Evolutionary conservation across 2,888 invertebrate species (phyloP), one percentile per base, ranked within the genome.

Genomic region (Hydroisotoma schaefferi): DNA sequence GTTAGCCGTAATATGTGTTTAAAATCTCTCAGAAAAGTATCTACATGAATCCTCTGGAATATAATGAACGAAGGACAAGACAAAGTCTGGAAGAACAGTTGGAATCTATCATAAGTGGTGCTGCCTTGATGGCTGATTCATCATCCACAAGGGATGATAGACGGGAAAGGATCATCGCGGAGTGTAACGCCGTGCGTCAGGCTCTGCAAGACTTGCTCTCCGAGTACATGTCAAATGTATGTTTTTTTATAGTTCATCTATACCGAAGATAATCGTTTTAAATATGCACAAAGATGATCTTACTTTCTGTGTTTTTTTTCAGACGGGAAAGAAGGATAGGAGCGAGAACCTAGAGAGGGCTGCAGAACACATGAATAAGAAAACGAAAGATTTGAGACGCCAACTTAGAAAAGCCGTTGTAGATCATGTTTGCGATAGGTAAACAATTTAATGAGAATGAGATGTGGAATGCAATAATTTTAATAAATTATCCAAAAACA

Each of bases 381-480:
- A 97, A 81, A 95, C 97, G 0, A 82, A 92, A 48, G 97, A 97
- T 79, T 81, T 99, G 67, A 82, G 97, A 55, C 82, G 95, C 23
- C 98, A 98, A 78, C 81, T 99, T 68, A 84, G 98, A 38, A 95
- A 98, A 80, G 98, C 98, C 0, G 97, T 99, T 48, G 97, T 99
- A 27, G 99, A 99, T 81, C 97, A 98, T 76, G 91, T 93, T 4
- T 91, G 90, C 0, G 92, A 92, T 78, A 40, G 40, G 40, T 40
- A 5, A 15, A 15, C 23, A 25, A 43, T 40, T 33, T 23, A n/a
- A 12, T 23, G 23, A 54, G 22, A 38, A 33, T 26, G 15, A 15
- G 15, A 15, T 33, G n/a, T 33, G 33, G 6, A 33, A 10, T 33
- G 33, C 33, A 10, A 15, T 33, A 6, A 10, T 33, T 15, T 10